A percentile compares a stretch with the other conserved stretches of the same genome.
These are phyloP conservation scores for Zelleria hepariella DNA, from an alignment of 2,888 invertebrate genomes.

Conservation along the genomic window DNA sequence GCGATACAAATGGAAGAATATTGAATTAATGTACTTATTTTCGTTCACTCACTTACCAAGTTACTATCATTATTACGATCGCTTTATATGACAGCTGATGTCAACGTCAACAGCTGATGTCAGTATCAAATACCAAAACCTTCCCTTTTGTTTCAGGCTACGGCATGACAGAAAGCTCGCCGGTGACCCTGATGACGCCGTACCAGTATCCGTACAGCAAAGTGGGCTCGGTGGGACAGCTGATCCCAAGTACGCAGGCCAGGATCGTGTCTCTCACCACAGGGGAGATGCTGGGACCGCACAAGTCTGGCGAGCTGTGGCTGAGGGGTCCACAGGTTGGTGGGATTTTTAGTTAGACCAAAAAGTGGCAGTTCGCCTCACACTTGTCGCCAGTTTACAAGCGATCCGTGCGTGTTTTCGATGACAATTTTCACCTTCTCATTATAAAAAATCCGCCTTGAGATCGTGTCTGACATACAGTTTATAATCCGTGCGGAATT, in stretches of 20 bases:
- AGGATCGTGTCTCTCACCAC: constrained; percentile 73
- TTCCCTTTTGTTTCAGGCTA: constrained; percentile 67
- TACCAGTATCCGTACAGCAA: constrained; percentile 72
- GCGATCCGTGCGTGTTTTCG: no score
- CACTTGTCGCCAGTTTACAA: no score
- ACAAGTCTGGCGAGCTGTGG: constrained; percentile 79
- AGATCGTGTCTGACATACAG: no score
- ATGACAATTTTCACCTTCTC: no score
- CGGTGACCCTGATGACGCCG: constrained; percentile 74
- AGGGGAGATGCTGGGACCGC: constrained; percentile 70
- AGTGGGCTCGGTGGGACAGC: constrained; percentile 77
- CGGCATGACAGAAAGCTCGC: constrained; percentile 80
- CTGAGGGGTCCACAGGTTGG: constrained; percentile 80
- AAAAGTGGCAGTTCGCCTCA: no score
- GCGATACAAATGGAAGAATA: no score
- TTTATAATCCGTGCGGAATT: no score
- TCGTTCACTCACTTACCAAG: no score
- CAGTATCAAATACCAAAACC: not conserved
- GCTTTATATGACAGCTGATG: no score
- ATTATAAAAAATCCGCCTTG: no score
- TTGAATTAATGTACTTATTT: no score
- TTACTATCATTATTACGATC: no score
- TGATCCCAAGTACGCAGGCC: constrained; percentile 77
- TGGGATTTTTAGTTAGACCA: not conserved
- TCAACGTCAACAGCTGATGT: not conserved